Evolutionary conservation across 1,140 invertebrate species (phyloP).

Genomic region (Drosophila parvula): DNA sequence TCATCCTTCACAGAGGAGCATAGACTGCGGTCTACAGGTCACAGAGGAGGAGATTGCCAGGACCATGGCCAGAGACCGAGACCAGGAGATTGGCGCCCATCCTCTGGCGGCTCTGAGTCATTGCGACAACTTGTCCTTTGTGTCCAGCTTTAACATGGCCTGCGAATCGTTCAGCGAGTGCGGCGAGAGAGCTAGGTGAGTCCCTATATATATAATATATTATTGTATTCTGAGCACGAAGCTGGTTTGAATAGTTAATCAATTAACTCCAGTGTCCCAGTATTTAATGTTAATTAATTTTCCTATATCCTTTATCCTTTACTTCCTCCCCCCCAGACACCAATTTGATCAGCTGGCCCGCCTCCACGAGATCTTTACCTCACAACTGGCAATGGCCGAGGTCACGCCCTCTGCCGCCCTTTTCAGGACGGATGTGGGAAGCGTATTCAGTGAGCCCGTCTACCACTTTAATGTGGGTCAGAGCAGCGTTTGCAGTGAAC

Average conservation of each 20-base stretch:
- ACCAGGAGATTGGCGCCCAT: constrained; percentile 88
- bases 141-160: constrained; percentile 93
- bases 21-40: constrained; percentile 88
- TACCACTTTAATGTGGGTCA: constrained; percentile 90
- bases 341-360: constrained; percentile 89
- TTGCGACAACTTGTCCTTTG: constrained; percentile 92
- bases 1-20: constrained; percentile 84
- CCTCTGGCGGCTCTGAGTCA: constrained; percentile 94
- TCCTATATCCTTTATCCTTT: not conserved
- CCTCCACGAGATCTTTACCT: constrained; percentile 88
- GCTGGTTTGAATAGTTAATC: not conserved
- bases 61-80: constrained; percentile 91
- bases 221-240: no score
- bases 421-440: constrained; percentile 88
- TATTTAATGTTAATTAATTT: not conserved
- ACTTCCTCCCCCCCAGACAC: constrained; percentile 73
- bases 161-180: constrained; percentile 85
- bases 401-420: constrained; percentile 86
- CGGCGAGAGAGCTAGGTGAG: constrained; percentile 80
- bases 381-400: constrained; percentile 89
- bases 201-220: not conserved
- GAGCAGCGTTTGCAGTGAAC: constrained; percentile 87
- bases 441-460: constrained; percentile 93
- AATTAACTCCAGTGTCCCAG: no score
- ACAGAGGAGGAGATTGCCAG: constrained; percentile 96